Evolutionary conservation across 2,888 invertebrate genomes (phyloP), one percentile per base, ranked within the genome.

Genomic region (Andrena camellia): DNA sequence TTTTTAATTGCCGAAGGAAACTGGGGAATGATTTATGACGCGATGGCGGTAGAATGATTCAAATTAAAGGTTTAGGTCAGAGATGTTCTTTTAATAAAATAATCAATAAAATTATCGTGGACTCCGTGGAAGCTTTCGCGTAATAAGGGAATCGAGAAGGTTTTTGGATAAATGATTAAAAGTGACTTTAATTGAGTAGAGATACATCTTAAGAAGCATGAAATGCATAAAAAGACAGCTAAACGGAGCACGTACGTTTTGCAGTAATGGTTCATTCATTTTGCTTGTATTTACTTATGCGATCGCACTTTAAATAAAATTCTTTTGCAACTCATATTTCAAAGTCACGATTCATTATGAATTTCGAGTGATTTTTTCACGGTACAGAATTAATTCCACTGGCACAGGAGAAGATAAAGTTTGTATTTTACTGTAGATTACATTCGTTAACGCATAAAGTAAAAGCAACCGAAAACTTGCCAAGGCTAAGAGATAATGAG

Each of bases 201-300:
- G 62, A 70, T 70, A 79, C 62, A 6, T 72, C 31, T 62, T 57
- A 60, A 76, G 73, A 90, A 91, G 88, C 88, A 92, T 92, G 90
- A 90, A 85, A 92, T 91, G 91, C 90, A 90, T 90, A 90, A 89
- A 76, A 89, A 87, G 79, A 75, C 86, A 82, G 54, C 69, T 60
- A 91, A 88, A 81, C 89, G 79, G 35, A 85, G 84, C 78, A 84
- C 86, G 92, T 92, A 82, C 76, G 92, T 91, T 23, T 66, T 62
- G 8, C 20, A 62, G 4, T 48, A 54, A 69, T 13, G 7, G 59
- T 75, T 33, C 57, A 8, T 63, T 50, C 20, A 35, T 73, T 74
- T 26, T 50, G 3, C 57, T 17, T 29, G 26, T 0, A 64, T 35
- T 17, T 50, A 29, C 1, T 52, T 59, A 10, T 7, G 0, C 42